phyloP scores from a whole-genome alignment of 2,113 vertebrate genomes.

The Myodes glareolus region DNA sequence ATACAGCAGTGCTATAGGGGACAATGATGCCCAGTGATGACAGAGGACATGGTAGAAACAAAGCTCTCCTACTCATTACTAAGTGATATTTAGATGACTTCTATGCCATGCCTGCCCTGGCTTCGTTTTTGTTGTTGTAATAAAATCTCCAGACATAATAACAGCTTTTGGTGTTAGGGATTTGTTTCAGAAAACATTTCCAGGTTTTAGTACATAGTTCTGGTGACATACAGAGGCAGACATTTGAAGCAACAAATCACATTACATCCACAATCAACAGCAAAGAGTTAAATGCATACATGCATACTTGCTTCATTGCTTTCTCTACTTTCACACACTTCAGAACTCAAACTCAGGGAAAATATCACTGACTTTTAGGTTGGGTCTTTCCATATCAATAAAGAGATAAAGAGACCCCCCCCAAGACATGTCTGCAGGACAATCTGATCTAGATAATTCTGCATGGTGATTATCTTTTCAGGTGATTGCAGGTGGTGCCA shows the following conservation, averaged over 20 bases:
- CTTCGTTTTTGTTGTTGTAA: not conserved
- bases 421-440: not conserved
- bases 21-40: not conserved
- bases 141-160: not conserved
- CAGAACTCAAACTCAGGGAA: not conserved
- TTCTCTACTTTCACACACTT: not conserved
- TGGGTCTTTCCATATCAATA: not conserved
- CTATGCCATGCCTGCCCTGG: not conserved
- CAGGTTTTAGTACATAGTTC: not conserved
- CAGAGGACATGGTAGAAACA: not conserved
- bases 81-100: not conserved
- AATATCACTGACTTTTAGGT: not conserved
- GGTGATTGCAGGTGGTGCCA: not conserved
- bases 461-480: not conserved
- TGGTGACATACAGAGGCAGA: not conserved
- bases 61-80: not conserved
- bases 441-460: not conserved
- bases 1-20: not conserved
- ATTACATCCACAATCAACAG: not conserved
- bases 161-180: not conserved
- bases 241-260: not conserved
- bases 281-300: not conserved
- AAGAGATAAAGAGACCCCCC: not conserved
- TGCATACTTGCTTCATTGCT: not conserved
- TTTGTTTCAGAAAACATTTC: not conserved